A percentile compares a stretch with the other conserved stretches of the same genome.
Evolutionary conservation across 2,797 vertebrate genomes (phyloP).

Genomic region (Hypotaenidia philippensis): DNA sequence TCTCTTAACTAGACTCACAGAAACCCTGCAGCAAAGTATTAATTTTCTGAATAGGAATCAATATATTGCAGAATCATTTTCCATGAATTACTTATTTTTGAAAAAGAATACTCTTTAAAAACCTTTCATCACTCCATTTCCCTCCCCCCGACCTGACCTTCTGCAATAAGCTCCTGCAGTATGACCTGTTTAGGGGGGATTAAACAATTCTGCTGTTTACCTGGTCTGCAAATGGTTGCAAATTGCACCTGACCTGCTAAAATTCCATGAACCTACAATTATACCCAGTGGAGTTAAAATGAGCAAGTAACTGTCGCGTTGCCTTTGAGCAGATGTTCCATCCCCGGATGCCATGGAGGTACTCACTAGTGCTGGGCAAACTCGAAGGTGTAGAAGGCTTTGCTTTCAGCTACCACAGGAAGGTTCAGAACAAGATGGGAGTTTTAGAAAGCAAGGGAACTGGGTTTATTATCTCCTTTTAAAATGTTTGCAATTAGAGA

Average conservation of each 20-base stretch:
- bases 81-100: neutral
- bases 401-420: neutral
- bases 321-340: neutral
- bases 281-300: neutral
- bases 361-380: neutral
- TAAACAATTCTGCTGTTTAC: neutral
- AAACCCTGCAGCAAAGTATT: neutral
- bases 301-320: neutral
- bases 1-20: neutral
- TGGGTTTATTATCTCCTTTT: neutral
- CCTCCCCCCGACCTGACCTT: neutral
- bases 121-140: neutral
- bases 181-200: neutral
- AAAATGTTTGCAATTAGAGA: neutral
- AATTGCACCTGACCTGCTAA: neutral
- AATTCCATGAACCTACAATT: neutral
- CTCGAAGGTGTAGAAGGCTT: neutral
- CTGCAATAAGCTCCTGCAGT: neutral
- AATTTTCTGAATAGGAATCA: conserved; percentile 1
- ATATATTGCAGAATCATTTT: neutral
- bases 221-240: neutral
- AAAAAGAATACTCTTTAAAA: neutral
- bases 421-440: neutral
- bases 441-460: neutral
- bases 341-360: neutral